A percentile compares a stretch with the other conserved stretches of the same genome.
These are phyloP conservation scores for Beaufortia kweichowensis DNA, from an alignment of 2,113 vertebrate species.

Conservation along the genomic window DNA sequence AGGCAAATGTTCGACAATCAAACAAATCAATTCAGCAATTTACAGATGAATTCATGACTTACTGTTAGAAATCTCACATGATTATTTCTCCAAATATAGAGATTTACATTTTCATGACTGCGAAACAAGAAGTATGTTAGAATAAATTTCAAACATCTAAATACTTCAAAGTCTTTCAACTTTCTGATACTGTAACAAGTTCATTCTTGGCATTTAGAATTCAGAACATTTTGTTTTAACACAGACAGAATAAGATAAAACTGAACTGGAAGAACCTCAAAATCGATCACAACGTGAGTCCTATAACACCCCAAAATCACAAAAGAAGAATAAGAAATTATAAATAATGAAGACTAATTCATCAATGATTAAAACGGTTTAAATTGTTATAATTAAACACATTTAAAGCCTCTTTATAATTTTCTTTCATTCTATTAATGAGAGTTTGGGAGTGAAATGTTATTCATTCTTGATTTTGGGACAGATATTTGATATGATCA, in stretches of 20 bases:
- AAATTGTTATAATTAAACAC: too few relatives aligned
- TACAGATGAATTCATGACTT: background rate
- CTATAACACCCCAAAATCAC: background rate
- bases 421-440: too few relatives aligned
- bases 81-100: background rate
- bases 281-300: too few relatives aligned
- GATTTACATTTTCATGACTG: background rate
- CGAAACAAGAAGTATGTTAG: too few relatives aligned
- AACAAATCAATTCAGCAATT: too few relatives aligned
- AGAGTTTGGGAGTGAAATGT: too few relatives aligned
- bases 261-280: background rate
- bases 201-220: slow-evolving; percentile 34
- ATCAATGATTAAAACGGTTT: too few relatives aligned
- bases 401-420: too few relatives aligned
- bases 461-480: too few relatives aligned
- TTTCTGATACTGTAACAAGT: background rate
- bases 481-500: too few relatives aligned
- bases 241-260: slow-evolving; percentile 28
- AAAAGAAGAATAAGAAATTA: too few relatives aligned
- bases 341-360: too few relatives aligned
- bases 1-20: slow-evolving; percentile 46
- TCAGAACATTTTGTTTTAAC: slow-evolving; percentile 26
- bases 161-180: background rate
- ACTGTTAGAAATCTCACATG: background rate
- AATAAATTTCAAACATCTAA: background rate